Percentiles rank a stretch among this genome's conserved stretches.
Evolutionary conservation across 2,797 vertebrate genomes (phyloP).

Genomic region (Gila robusta): DNA sequence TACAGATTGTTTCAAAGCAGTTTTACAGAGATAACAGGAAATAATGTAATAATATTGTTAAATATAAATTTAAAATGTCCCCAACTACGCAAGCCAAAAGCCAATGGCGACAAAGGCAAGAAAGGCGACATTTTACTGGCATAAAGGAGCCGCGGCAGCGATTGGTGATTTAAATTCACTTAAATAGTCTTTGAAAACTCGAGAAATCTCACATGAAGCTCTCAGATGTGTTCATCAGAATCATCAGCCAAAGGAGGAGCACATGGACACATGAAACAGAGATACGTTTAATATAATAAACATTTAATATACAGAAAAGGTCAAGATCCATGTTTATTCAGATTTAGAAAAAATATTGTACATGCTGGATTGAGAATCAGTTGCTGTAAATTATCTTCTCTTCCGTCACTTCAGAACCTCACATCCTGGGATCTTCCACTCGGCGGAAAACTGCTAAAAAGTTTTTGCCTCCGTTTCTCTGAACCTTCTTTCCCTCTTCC

Average conservation of each 20-base stretch:
- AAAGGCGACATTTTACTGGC: no score
- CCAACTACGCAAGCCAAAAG: no score
- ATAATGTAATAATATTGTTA: no score
- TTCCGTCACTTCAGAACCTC: background rate
- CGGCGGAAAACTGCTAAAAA: conserved; percentile 88
- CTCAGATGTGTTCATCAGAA: background rate
- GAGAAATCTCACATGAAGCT: background rate
- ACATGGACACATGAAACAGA: background rate
- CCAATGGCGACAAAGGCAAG: no score
- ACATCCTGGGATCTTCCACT: conserved; percentile 73
- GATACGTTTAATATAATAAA: background rate
- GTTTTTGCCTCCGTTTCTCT: conserved; percentile 88
- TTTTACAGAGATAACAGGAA: no score
- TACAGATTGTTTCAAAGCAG: no score
- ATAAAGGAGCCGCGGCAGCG: no score
- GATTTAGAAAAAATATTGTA: background rate
- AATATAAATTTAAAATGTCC: no score
- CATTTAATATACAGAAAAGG: conserved; percentile 4
- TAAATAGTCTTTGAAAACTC: background rate
- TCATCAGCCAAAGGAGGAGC: background rate
- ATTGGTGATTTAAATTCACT: no score
- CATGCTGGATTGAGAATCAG: no score
- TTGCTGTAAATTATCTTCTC: no score
- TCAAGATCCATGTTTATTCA: background rate
- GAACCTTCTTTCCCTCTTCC: conserved; percentile 93